These are phyloP conservation scores for Verasper variegatus DNA, from an alignment of 2,113 vertebrate genomes.

Conservation along the genomic window DNA sequence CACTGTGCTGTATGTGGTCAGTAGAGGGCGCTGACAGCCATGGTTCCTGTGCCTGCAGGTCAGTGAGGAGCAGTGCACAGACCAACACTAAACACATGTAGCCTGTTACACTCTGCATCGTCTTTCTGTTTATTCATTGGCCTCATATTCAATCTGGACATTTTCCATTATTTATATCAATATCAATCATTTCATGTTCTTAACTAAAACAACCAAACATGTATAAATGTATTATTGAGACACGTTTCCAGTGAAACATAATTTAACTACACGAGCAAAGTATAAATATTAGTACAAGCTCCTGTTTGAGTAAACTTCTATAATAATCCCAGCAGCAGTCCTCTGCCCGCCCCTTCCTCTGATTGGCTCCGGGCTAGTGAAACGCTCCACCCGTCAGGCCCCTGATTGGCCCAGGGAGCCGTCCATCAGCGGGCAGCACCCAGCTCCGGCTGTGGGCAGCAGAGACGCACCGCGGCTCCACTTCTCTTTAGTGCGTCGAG, in stretches of 20 bases:
- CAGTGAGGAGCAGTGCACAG: conserved; percentile 33
- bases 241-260: background rate
- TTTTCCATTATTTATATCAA: background rate
- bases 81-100: background rate
- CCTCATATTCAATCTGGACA: background rate
- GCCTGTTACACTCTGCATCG: background rate
- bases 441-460: conserved; percentile 16
- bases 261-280: background rate
- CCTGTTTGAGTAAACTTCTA: background rate
- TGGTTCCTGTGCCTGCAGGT: conserved; percentile 18
- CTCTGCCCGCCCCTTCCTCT: conserved; percentile 33
- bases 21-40: conserved; percentile 63
- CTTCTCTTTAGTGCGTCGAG: conserved; percentile 59
- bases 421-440: conserved; percentile 54
- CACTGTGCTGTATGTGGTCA: background rate
- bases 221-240: background rate
- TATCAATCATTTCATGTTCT: background rate
- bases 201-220: background rate
- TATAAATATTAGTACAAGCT: background rate
- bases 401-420: background rate
- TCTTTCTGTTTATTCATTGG: background rate
- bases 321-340: conserved; percentile 33
- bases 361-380: conserved; percentile 54
- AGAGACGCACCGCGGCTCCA: conserved; percentile 55
- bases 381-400: background rate